Percentiles rank a stretch among this genome's conserved stretches.
phyloP scores from a whole-genome alignment of 2,797 vertebrate species.

The Hippoglossus hippoglossus region DNA sequence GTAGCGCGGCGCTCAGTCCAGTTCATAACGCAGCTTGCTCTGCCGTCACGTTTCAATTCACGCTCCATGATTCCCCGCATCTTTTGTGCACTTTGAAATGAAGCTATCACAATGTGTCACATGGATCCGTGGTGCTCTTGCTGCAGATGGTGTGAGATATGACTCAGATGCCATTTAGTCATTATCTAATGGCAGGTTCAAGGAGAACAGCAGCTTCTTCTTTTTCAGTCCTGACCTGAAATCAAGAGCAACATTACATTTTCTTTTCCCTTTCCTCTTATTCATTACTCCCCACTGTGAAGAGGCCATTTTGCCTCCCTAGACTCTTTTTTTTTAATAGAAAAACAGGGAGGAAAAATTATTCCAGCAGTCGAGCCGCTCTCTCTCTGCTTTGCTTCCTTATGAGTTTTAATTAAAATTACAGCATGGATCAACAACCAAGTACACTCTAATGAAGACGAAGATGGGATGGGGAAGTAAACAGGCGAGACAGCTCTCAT shows the following conservation, averaged over 20 bases:
- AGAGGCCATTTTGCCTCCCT: constrained; percentile 26
- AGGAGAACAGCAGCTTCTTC: constrained; percentile 40
- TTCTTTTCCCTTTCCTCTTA: constrained; percentile 4
- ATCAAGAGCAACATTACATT: constrained; percentile 45
- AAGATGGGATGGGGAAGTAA: constrained; percentile 52
- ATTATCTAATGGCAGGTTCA: constrained; percentile 52
- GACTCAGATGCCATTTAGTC: constrained; percentile 5
- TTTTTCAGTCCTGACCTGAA: constrained; percentile 42
- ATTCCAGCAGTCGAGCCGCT: constrained; percentile 34
- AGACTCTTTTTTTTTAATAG: neutral
- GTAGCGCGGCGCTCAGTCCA: constrained; percentile 2
- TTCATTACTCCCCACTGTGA: constrained; percentile 58
- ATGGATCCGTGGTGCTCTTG: neutral
- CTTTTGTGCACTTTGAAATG: neutral
- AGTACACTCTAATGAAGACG: constrained; percentile 69
- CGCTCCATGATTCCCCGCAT: neutral
- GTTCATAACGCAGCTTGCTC: neutral
- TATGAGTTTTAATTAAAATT: constrained; percentile 83
- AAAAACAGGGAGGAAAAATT: constrained; percentile 8
- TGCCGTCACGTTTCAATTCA: constrained; percentile 2
- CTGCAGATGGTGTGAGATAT: constrained; percentile 5
- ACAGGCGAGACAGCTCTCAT: constrained; percentile 56
- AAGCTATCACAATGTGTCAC: no score
- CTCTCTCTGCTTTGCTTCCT: constrained; percentile 47
- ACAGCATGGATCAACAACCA: constrained; percentile 72